These are phyloP conservation scores for Koerneria pararmatus DNA, from an alignment of 2,888 invertebrate genomes.

Conservation along the genomic window DNA sequence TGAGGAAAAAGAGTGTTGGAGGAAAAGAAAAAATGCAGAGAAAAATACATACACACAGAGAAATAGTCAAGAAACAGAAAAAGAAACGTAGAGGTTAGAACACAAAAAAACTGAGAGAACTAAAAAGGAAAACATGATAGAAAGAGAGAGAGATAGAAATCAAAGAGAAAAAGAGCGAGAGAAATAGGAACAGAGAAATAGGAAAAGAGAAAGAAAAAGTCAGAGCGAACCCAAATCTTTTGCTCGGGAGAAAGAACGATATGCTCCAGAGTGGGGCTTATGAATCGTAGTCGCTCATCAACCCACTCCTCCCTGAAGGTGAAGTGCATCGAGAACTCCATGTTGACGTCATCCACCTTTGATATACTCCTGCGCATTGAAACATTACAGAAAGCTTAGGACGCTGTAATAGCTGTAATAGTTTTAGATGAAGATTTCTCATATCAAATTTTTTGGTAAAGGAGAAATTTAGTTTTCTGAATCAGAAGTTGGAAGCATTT, in stretches of 20 bases:
- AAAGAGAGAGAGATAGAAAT: not conserved
- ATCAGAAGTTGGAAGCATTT: not conserved
- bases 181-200: not conserved
- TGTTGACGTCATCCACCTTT: constrained; percentile 52
- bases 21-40: too few relatives aligned
- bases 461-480: not conserved
- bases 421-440: too few relatives aligned
- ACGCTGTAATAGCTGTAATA: not conserved
- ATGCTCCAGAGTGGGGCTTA: constrained; percentile 44
- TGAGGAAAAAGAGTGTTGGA: too few relatives aligned
- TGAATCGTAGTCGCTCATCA: constrained; percentile 72
- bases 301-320: constrained; percentile 89
- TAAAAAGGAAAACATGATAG: not conserved
- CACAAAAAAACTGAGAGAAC: not conserved
- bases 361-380: constrained; percentile 40
- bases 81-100: too few relatives aligned
- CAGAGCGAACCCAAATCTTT: constrained; percentile 34
- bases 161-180: not conserved
- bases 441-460: too few relatives aligned
- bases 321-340: constrained; percentile 90
- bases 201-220: not conserved
- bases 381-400: not conserved
- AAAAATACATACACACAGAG: too few relatives aligned
- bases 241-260: constrained; percentile 45
- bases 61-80: too few relatives aligned